Conservation (phyloP, 2,797 vertebrate genomes). For the Microtus obscurus region DNA sequence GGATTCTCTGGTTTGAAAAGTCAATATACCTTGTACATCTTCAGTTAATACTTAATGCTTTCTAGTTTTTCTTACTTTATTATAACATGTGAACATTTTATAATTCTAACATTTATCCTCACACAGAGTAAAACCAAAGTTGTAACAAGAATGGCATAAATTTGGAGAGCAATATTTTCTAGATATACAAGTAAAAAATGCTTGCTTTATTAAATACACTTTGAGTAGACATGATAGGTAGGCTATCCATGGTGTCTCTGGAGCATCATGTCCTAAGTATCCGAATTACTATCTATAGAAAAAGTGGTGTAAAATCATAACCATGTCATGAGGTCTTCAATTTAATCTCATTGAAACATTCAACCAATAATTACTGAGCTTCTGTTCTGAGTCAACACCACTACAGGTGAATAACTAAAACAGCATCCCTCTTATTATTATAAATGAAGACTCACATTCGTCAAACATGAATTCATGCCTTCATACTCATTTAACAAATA, state of each 20-base stretch:
- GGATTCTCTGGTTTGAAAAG: constrained; percentile 40
- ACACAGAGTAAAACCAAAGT: neutral
- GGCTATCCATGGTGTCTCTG: neutral
- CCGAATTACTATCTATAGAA: neutral
- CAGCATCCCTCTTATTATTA: neutral
- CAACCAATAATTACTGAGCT: neutral
- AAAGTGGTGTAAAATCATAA: neutral
- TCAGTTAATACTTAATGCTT: neutral
- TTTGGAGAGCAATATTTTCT: neutral
- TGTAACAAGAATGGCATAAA: neutral
- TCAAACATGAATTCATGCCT: neutral
- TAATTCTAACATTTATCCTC: neutral
- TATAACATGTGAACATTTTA: neutral
- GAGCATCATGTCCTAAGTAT: neutral
- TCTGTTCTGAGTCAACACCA: neutral
- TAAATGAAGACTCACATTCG: neutral
- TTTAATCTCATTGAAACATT: neutral
- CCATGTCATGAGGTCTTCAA: neutral
- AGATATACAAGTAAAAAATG: neutral
- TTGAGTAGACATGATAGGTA: neutral
- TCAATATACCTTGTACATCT: neutral
- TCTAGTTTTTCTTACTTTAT: constrained; percentile 3
- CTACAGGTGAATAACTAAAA: neutral
- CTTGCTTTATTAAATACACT: neutral
- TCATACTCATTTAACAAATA: neutral